These are phyloP conservation scores for Ambastaia sidthimunki DNA, from an alignment of 2,797 vertebrate genomes.

Conservation along the genomic window DNA sequence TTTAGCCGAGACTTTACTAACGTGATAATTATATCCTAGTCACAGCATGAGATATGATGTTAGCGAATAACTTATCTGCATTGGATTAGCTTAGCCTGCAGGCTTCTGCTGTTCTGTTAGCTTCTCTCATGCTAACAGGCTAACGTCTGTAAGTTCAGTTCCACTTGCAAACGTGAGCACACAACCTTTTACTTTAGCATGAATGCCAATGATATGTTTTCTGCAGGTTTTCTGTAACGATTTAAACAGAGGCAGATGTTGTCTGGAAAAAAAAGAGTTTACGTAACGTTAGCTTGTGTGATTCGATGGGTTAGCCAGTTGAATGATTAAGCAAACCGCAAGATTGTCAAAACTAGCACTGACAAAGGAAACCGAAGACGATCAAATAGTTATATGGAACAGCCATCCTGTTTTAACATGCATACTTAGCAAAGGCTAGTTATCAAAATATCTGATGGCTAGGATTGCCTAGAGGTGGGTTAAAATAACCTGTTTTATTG, in stretches of 20 bases:
- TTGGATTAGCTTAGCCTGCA: constrained; percentile 37
- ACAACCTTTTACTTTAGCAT: not conserved
- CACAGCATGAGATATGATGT: not conserved
- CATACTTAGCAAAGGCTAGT: not conserved
- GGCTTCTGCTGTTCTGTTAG: constrained; percentile 19
- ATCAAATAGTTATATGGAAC: not conserved
- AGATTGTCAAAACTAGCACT: not conserved
- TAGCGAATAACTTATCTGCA: not conserved
- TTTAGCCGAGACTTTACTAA: not conserved
- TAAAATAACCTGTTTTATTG: not conserved
- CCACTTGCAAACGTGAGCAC: not conserved
- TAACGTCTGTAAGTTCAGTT: constrained; percentile 19
- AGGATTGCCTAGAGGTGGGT: not conserved
- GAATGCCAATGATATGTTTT: not conserved
- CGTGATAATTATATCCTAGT: not conserved
- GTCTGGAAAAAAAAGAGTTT: not conserved
- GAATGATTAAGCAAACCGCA: constrained; percentile 47
- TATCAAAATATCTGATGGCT: not conserved
- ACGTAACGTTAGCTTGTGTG: constrained; percentile 13
- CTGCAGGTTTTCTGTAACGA: not conserved
- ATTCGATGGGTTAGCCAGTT: not conserved
- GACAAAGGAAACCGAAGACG: not conserved
- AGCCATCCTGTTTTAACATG: not conserved
- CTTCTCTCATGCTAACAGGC: constrained; percentile 33
- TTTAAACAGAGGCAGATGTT: not conserved